These are phyloP conservation scores for Casuarius casuarius DNA, from an alignment of 2,113 vertebrate genomes.

Conservation along the genomic window DNA sequence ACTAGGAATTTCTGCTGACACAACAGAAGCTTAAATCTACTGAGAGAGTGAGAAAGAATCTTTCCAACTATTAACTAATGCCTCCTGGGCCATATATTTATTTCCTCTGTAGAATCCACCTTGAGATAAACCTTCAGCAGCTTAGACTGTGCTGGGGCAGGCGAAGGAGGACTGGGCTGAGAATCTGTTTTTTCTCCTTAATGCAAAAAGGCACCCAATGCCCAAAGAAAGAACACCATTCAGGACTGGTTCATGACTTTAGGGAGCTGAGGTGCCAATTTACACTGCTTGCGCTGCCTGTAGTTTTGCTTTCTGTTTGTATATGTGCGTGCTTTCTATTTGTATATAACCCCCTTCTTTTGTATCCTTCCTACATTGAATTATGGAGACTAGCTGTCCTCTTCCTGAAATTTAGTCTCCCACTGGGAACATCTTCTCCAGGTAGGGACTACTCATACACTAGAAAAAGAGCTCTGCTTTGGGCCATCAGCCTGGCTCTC, in stretches of 20 bases:
- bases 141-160: not conserved
- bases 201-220: not conserved
- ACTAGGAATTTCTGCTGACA: not conserved
- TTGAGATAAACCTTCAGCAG: not conserved
- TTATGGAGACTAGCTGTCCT: not conserved
- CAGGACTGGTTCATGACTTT: not conserved
- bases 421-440: not conserved
- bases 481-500: not conserved
- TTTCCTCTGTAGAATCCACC: not conserved
- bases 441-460: not conserved
- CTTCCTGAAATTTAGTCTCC: not conserved
- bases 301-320: not conserved
- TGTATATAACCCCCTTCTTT: not conserved
- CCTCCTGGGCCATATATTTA: not conserved
- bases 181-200: not conserved
- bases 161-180: not conserved
- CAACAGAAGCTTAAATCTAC: not conserved
- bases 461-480: not conserved
- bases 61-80: not conserved
- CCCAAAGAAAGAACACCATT: not conserved
- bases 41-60: not conserved
- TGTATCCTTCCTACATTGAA: not conserved
- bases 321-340: not conserved
- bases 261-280: not conserved
- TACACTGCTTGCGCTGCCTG: not conserved